Evolutionary conservation across 30 jellyfish, hydroid and myxozoan species (phyloP), one percentile per base, ranked within the genome.

Genomic region (Pelagia noctiluca): DNA sequence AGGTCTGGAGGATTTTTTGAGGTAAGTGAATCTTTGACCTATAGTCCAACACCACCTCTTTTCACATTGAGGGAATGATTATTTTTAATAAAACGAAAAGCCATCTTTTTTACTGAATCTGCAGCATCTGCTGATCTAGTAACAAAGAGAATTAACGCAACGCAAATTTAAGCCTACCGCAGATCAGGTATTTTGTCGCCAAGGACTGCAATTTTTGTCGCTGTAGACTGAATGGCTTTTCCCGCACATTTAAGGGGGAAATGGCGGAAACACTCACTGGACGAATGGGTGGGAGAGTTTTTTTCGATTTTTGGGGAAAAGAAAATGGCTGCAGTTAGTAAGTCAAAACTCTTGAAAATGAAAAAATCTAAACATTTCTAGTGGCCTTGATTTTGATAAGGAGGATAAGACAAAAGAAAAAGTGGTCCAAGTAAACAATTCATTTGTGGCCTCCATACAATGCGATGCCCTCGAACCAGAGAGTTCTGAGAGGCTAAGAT

Each of bases 41-140:
- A 37, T 33, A 62, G 90, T 2, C 90, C 83, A 33, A 62, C 73
- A 62, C 74, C 90, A 12, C 73, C 90, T 33, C 84, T 36, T 82
- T 82, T 65, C 48, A 65, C 85, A 50, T 82, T 67, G 42, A 11
- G 46, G 66, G 78, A 85, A 72, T 50, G 84, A 49, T 65, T 66
- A 72, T 72, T 53, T 76, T 76, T 52, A 57, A 24, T 4, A 76
- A 76, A 76, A 12, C 61, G 32, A 46, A 5, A 66, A 48, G 78
- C 76, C 47, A 3, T 12, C 16, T 5, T 22, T 18, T 66, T 66
- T 25, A 66, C 57, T 66, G 19, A 5, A 29, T 66, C 26, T 31
- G 23, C 57, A 66, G 22, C 79, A n/a, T n/a, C 79, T n/a, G 79
- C n/a, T n/a, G n/a, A n/a, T n/a, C n/a, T 66, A 65, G 18, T 31